Base-by-base conservation (phyloP, 92 coral and sea anemone genomes). In the Micromussa lordhowensis region DNA sequence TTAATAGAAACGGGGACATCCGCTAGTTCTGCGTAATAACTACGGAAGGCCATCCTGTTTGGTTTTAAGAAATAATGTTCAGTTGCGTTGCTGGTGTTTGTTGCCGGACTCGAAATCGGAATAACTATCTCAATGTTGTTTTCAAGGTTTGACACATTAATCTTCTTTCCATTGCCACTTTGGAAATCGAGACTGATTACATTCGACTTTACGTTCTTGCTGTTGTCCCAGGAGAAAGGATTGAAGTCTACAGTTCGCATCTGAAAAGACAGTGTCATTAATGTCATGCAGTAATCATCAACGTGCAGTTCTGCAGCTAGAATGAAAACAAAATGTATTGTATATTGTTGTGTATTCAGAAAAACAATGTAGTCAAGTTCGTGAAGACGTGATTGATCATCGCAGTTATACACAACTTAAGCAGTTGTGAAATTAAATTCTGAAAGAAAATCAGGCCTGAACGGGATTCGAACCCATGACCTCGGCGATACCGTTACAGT, bases 201-300 rank as follows among this genome's bases (percentile, higher is more conserved):
- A 55, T 51, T 30, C 30, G 88, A 85, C 19, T 72, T 53, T 18
- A 85, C 22, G 30, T 75, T 77, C n/a, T 75, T 48, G 36, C 80
- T 75, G 7, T 48, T 71, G 88, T 71, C 88, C 88, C 88, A 85
- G n/a, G 40, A 54, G 82, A 69, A 85, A 30, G 88, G 88, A 59
- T 85, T 85, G 22, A 75, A 71, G 2, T 55, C 17, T 29, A 57
- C 38, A 17, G 82, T 44, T 34, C 29, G 29, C 82, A 78, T 54
- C 82, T 78, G 64, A 2, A 31, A 53, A 78, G 22, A 30, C 68
- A 63, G 5, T n/a, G 24, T 40, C 9, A 40, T 10, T 40, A 40
- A 40, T 40, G 48, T 4, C 48, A 40, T 2, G 7, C 9, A 2
- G 48, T 40, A 4, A 40, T 40, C 7, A 40, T 4, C 7, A 40